These are phyloP conservation scores for Burhinus bistriatus DNA, from an alignment of 2,113 vertebrate genomes.

Conservation along the genomic window DNA sequence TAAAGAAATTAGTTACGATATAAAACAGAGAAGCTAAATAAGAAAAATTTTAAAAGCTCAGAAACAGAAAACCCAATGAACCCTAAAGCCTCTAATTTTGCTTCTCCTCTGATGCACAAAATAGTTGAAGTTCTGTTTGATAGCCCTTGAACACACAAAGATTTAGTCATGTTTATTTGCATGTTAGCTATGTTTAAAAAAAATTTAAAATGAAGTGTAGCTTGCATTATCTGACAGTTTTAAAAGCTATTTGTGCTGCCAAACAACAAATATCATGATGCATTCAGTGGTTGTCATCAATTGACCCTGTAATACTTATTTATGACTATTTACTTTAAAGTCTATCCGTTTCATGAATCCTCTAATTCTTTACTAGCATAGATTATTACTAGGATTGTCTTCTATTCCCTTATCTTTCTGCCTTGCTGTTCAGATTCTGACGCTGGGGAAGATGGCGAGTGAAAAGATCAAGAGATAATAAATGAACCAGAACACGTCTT, in stretches of 20 bases:
- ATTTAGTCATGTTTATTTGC: background rate
- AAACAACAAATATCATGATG: background rate
- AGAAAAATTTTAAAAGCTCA: background rate
- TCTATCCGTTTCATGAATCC: background rate
- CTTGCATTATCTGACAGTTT: background rate
- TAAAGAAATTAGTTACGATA: background rate
- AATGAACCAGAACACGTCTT: background rate
- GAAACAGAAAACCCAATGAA: background rate
- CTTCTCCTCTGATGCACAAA: background rate
- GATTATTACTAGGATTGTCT: background rate
- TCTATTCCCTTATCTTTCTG: background rate
- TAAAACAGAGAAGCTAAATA: background rate
- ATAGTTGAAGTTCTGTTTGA: background rate
- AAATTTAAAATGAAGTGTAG: background rate
- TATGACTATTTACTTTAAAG: background rate
- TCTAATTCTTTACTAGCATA: background rate
- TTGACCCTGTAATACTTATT: background rate
- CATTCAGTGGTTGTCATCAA: background rate
- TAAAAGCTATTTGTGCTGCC: background rate
- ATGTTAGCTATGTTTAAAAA: background rate
- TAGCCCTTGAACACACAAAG: background rate
- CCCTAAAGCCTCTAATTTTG: background rate
- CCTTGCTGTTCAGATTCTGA: background rate
- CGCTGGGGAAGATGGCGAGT: background rate
- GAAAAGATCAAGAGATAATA: background rate